Base-by-base conservation (phyloP, 2,888 invertebrate species). In the Ethmia dodecea region DNA sequence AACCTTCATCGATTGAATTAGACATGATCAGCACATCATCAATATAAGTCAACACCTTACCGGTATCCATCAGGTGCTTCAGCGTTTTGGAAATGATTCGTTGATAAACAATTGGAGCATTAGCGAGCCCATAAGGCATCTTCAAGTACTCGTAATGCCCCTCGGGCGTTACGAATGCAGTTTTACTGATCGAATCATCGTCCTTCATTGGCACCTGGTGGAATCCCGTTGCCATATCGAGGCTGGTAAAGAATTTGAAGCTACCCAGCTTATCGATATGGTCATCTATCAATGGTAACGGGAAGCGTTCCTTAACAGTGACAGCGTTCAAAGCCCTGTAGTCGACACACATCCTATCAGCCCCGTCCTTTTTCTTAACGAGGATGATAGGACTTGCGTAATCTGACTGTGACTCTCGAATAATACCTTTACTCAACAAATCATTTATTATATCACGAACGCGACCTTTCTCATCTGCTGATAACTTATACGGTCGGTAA, bases 301-400 rank as follows among this genome's bases (percentile, higher is more conserved):
- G 38, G 5, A 31, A 38, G 10, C 20, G 22, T n/a, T 38, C 32
- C n/a, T 38, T 38, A 2, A 38, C 27, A 1, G 38, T 38, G 1
- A 16, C 9, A 10, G 13, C 13, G 15, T 38, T 38, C 3, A 38
- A 15, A 1, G 18, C 13, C 4, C 38, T 13, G 24, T 24, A 38
- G 15, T 38, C 38, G 1, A 38, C 38, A 15, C 33, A 38, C 1
- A 38, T n/a, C 9, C 33, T n/a, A 6, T 14, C n/a, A 12, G 28
- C 29, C 3, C 35, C 35, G 1, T n/a, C 14, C 15, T 39, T 39
- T 13, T 38, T 38, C 8, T 14, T 27, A 5, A 39, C 35, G 1
- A 40, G n/a, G 12, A 37, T 8, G 5, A 37, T 15, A 13, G 37
- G 29, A 6, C 24, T 24, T 5, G 37, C 20, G 27, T 28, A 37